Percentiles rank a stretch among this genome's conserved stretches.
phyloP scores from a whole-genome alignment of 2,113 vertebrate species.

The Brachyistius frenatus region DNA sequence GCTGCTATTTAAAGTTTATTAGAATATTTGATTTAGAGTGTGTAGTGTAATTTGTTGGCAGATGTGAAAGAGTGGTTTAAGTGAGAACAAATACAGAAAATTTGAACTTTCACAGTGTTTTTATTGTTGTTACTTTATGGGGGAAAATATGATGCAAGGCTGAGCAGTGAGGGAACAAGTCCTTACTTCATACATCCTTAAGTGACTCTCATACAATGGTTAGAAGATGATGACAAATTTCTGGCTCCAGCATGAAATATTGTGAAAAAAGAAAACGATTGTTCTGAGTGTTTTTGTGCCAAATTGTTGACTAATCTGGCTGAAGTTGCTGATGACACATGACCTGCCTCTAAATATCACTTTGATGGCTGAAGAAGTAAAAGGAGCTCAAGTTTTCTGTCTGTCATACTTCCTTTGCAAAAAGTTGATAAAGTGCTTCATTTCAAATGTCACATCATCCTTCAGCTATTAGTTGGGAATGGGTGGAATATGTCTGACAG shows the following conservation, averaged over 20 bases:
- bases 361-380: conserved; percentile 3
- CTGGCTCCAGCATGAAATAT: conserved; percentile 22
- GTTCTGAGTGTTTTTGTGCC: conserved; percentile 9
- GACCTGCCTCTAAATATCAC: not conserved
- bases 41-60: conserved; percentile 17
- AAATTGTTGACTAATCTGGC: conserved; percentile 56
- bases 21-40: not conserved
- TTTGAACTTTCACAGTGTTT: conserved; percentile 4
- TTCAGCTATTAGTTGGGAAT: not conserved
- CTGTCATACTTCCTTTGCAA: conserved; percentile 8
- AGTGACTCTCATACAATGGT: conserved; percentile 31
- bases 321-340: conserved; percentile 29
- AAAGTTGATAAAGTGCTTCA: not conserved
- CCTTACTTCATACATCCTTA: conserved; percentile 50
- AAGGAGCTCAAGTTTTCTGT: not conserved
- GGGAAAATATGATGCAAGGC: conserved; percentile 66
- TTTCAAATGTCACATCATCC: conserved; percentile 16
- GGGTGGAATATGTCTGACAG: not conserved
- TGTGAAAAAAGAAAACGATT: conserved; percentile 6
- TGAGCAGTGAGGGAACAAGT: conserved; percentile 50
- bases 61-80: conserved; percentile 27
- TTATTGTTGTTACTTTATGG: conserved; percentile 35
- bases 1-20: not conserved
- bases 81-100: conserved; percentile 9
- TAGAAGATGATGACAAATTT: conserved; percentile 52